Conservation (phyloP, 2,888 invertebrate genomes). For the Petrolisthes manimaculis region DNA sequence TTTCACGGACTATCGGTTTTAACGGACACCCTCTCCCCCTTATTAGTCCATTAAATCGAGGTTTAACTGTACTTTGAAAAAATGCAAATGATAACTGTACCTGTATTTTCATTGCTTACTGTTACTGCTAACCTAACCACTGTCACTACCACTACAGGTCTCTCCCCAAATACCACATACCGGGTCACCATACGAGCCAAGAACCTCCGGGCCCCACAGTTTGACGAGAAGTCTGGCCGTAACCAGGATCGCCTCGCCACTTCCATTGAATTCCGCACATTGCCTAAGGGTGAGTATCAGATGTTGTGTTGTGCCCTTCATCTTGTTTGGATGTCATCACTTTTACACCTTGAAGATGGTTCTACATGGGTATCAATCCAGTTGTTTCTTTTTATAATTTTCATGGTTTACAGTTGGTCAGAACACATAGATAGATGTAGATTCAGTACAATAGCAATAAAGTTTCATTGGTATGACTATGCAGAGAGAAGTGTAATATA, state of each 20-base stretch:
- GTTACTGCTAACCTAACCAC: not conserved
- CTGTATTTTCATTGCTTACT: not conserved
- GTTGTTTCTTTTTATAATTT: too few relatives aligned
- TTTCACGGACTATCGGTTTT: not conserved
- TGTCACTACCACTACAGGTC: constrained; percentile 73
- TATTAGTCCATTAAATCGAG: not conserved
- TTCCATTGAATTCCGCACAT: constrained; percentile 66
- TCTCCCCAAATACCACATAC: constrained; percentile 96
- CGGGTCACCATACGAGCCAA: constrained; percentile 96
- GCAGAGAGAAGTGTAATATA: too few relatives aligned
- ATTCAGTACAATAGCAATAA: too few relatives aligned
- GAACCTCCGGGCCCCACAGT: constrained; percentile 81
- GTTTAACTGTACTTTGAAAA: not conserved
- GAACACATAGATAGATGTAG: too few relatives aligned
- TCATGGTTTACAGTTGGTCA: too few relatives aligned
- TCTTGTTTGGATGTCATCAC: not conserved
- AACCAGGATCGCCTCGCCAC: constrained; percentile 74
- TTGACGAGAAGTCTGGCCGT: constrained; percentile 75
- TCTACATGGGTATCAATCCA: too few relatives aligned
- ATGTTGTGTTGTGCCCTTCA: too few relatives aligned
- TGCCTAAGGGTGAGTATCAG: constrained; percentile 65
- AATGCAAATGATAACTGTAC: not conserved
- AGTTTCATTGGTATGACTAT: too few relatives aligned
- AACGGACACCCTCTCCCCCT: not conserved
- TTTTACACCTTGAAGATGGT: not conserved